phyloP scores from a whole-genome alignment of 92 coral and sea anemone species.

The Phenganax stokvisi region DNA sequence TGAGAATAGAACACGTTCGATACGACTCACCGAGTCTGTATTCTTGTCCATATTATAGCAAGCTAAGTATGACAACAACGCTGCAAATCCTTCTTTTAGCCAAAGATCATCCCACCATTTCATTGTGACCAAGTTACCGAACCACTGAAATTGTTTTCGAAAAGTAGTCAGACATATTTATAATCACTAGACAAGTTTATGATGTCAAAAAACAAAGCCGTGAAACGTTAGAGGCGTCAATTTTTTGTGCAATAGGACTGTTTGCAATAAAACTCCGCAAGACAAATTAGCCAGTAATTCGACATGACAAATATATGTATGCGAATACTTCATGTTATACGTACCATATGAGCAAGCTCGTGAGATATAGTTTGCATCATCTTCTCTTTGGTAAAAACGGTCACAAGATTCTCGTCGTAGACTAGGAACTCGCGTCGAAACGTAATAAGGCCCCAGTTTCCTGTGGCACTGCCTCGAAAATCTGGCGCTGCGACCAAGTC shows the following conservation, averaged over 20 bases:
- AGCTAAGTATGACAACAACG: conserved; percentile 47
- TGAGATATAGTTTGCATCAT: conserved; percentile 74
- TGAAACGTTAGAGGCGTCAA: too few species aligned
- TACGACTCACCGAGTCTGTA: conserved; percentile 44
- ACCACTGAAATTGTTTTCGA: conserved; percentile 50
- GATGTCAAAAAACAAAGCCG: neutral
- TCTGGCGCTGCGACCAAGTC: conserved; percentile 72
- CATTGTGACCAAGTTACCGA: conserved; percentile 62
- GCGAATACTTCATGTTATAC: neutral
- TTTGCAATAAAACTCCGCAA: too few species aligned
- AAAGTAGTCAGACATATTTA: too few species aligned
- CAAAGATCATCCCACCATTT: conserved; percentile 72
- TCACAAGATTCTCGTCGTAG: conserved; percentile 66
- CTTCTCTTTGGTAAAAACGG: conserved; percentile 77
- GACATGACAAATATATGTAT: neutral
- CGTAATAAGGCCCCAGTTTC: conserved; percentile 74
- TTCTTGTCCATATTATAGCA: conserved; percentile 44
- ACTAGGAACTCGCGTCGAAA: conserved; percentile 77
- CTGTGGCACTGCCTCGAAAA: conserved; percentile 68
- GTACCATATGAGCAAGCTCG: conserved; percentile 89
- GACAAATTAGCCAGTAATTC: neutral
- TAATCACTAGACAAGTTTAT: neutral
- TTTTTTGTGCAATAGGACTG: too few species aligned
- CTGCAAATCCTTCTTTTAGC: conserved; percentile 67
- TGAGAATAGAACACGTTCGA: neutral